These are phyloP conservation scores for Siniperca chuatsi DNA, from an alignment of 2,113 vertebrate species.

Conservation along the genomic window DNA sequence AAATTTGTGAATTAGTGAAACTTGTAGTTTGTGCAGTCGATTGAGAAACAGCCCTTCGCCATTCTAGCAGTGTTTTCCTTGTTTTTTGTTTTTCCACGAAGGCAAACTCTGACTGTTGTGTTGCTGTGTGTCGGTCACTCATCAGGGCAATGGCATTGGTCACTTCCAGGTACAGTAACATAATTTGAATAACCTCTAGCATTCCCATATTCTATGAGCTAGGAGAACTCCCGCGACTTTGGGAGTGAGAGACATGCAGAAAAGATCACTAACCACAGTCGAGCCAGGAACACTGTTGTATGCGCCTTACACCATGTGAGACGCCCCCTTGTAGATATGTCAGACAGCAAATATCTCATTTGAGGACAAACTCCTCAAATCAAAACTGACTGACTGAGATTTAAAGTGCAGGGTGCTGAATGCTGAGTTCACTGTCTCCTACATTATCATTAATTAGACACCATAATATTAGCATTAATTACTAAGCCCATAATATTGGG, in stretches of 20 bases:
- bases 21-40: neutral
- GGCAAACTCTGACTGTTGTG: neutral
- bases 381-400: slow-evolving; percentile 6
- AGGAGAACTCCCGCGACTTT: neutral
- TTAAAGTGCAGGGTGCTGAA: neutral
- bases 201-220: neutral
- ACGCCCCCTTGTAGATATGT: neutral
- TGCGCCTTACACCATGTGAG: no score
- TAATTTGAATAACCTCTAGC: neutral
- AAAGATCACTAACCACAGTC: neutral
- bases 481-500: slow-evolving; percentile 46
- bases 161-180: neutral
- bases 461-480: slow-evolving; percentile 53
- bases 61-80: neutral
- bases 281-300: neutral
- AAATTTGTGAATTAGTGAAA: neutral
- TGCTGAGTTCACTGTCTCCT: slow-evolving; percentile 8
- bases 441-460: slow-evolving; percentile 58
- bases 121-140: neutral
- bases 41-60: neutral
- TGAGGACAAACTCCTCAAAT: neutral
- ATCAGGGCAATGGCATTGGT: neutral
- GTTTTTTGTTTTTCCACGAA: neutral
- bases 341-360: neutral
- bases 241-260: neutral